phyloP scores from a whole-genome alignment of 2,888 invertebrate species.

The Lacanobia wlatinum region DNA sequence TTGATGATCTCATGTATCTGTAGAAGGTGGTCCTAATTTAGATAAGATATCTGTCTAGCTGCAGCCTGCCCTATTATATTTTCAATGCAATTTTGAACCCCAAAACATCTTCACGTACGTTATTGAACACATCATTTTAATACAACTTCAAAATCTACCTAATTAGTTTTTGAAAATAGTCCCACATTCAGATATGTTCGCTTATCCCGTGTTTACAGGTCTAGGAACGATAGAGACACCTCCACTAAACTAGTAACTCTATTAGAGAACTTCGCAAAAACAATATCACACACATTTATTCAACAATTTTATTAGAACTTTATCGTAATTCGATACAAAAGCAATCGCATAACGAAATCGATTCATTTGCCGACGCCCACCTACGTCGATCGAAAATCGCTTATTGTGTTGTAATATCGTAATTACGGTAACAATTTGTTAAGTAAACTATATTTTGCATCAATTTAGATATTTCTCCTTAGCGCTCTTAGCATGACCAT shows the following conservation, averaged over 20 bases:
- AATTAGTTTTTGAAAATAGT: not conserved
- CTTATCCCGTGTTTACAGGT: not conserved
- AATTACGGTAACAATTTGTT: constrained; percentile 63
- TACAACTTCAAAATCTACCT: not conserved
- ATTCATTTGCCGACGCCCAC: constrained; percentile 67
- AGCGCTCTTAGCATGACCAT: constrained; percentile 34
- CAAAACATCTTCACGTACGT: not conserved
- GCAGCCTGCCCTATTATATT: not conserved
- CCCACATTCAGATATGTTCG: not conserved
- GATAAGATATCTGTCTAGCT: not conserved
- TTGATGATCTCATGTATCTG: too few relatives aligned
- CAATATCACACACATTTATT: constrained; percentile 43
- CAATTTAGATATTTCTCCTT: constrained; percentile 55
- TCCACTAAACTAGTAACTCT: constrained; percentile 6
- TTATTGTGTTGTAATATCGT: constrained; percentile 56
- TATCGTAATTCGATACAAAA: constrained; percentile 58
- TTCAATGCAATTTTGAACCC: not conserved
- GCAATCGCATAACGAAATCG: constrained; percentile 56
- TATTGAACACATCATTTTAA: not conserved
- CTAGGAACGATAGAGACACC: not conserved
- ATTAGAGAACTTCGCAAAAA: constrained; percentile 29
- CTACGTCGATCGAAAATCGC: constrained; percentile 57
- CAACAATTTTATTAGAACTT: constrained; percentile 58
- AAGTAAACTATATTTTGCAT: constrained; percentile 62
- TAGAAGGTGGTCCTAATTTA: not conserved